phyloP scores from a whole-genome alignment of 2,888 invertebrate genomes.

The Crematogaster levior region DNA sequence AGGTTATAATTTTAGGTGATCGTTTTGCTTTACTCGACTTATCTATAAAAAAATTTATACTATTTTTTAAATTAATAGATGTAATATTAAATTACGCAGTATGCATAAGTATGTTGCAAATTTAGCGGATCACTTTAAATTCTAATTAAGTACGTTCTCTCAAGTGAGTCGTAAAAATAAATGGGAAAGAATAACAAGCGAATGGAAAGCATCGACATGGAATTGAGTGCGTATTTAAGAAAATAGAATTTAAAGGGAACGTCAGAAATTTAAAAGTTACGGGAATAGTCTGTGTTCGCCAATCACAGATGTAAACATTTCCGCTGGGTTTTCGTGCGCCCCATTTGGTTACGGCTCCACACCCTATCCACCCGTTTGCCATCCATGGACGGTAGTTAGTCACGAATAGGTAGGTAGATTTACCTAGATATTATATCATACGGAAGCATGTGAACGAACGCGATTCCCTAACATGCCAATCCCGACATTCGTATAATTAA shows the following conservation, averaged over 20 bases:
- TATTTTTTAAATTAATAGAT: neutral
- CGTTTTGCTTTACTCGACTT: too few relatives aligned
- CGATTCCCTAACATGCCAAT: conserved; percentile 18
- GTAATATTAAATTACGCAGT: neutral
- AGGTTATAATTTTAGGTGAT: neutral
- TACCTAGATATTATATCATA: conserved; percentile 42
- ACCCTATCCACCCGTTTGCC: conserved; percentile 5
- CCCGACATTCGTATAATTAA: conserved; percentile 36
- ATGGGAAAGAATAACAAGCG: neutral
- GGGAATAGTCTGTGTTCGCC: conserved; percentile 1
- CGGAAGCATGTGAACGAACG: conserved; percentile 31
- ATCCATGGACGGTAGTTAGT: conserved; percentile 40
- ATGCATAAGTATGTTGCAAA: neutral
- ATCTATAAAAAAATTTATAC: neutral
- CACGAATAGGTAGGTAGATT: conserved; percentile 44
- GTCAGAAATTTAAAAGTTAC: conserved; percentile 1
- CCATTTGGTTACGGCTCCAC: conserved; percentile 19
- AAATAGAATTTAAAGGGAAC: neutral
- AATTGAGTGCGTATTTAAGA: neutral
- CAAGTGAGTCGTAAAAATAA: neutral
- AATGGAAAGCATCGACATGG: neutral
- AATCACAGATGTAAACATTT: conserved; percentile 47
- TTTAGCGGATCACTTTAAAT: neutral
- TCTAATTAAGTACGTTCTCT: neutral
- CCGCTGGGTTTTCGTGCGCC: neutral